These are phyloP conservation scores for Drosophila nigricruria DNA, from an alignment of 2,888 invertebrate genomes.

Conservation along the genomic window DNA sequence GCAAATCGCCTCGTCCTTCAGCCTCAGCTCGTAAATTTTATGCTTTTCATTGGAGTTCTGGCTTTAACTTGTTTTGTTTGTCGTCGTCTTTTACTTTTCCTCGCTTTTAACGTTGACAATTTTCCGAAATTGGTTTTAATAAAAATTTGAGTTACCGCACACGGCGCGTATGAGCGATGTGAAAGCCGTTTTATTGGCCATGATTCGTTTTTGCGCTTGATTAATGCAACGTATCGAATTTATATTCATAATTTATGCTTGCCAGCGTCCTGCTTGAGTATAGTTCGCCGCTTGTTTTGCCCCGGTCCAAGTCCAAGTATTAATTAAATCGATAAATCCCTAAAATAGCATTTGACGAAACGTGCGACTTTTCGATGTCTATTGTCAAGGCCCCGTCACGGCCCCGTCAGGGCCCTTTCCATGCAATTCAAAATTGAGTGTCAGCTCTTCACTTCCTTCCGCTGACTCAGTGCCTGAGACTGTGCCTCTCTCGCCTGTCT, in stretches of 20 bases:
- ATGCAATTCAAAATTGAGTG: constrained; percentile 43
- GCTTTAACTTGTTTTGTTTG: constrained; percentile 49
- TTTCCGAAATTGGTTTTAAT: constrained; percentile 41
- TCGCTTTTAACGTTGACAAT: constrained; percentile 29
- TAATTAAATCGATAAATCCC: constrained; percentile 72
- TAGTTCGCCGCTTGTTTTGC: background rate
- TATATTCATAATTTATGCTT: constrained; percentile 24
- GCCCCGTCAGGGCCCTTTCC: background rate
- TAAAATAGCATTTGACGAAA: constrained; percentile 68
- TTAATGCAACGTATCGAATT: constrained; percentile 8
- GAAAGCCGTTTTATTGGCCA: constrained; percentile 6
- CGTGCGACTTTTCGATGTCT: constrained; percentile 62
- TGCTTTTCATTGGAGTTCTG: constrained; percentile 50
- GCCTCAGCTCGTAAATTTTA: constrained; percentile 39
- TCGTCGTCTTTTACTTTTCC: constrained; percentile 11
- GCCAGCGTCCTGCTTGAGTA: constrained; percentile 4
- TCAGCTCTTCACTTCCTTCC: constrained; percentile 43
- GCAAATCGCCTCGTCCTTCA: background rate
- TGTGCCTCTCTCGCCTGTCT: background rate
- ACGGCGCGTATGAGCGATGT: constrained; percentile 49
- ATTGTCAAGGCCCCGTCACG: constrained; percentile 6
- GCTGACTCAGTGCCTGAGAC: constrained; percentile 1
- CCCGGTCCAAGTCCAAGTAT: constrained; percentile 26
- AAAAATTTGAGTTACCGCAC: constrained; percentile 38
- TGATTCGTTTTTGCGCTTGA: background rate